Conservation (phyloP, 2,797 vertebrate genomes). For the Sebastes goodei region DNA sequence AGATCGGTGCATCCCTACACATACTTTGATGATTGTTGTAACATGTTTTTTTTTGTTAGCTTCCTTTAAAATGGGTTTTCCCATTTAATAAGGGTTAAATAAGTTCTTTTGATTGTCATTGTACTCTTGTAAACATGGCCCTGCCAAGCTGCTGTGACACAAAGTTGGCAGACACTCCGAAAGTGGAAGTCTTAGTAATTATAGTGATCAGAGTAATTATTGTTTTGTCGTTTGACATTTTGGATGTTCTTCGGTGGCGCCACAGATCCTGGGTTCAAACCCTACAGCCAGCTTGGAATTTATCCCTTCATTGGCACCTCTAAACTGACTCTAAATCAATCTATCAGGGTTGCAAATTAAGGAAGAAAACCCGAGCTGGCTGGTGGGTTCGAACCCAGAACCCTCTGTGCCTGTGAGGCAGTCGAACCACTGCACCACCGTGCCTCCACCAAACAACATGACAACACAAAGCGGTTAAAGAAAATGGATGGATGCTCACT, state of each 20-base stretch:
- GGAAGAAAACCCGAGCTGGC: neutral
- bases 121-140: neutral
- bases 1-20: neutral
- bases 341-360: neutral
- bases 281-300: neutral
- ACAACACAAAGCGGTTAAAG: neutral
- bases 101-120: constrained; percentile 48
- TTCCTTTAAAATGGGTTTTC: neutral
- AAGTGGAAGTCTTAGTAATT: neutral
- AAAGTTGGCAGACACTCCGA: neutral
- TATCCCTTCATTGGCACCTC: neutral
- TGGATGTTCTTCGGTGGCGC: neutral
- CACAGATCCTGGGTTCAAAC: neutral
- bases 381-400: neutral
- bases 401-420: neutral
- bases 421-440: neutral
- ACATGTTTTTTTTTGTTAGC: neutral
- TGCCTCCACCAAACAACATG: neutral
- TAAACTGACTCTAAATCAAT: neutral
- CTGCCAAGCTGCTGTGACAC: neutral
- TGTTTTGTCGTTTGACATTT: neutral
- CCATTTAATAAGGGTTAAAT: neutral
- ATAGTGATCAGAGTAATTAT: neutral
- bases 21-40: neutral
- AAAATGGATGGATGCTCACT: neutral